phyloP scores from a whole-genome alignment of 2,113 vertebrate genomes.

The Charina bottae region DNA sequence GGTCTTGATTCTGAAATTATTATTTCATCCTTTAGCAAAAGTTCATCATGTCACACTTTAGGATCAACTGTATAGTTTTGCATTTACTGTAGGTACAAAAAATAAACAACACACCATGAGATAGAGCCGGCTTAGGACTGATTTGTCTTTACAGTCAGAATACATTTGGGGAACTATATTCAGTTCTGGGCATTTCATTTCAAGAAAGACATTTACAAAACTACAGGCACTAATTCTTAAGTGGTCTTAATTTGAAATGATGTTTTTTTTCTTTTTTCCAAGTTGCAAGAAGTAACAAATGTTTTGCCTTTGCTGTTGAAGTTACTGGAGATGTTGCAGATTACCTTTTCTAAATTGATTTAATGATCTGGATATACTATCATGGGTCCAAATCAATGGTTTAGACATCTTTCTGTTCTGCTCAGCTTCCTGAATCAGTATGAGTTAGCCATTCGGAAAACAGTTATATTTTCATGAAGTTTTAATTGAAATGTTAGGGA shows the following conservation, averaged over 20 bases:
- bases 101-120: not conserved
- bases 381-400: not conserved
- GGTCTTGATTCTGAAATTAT: not conserved
- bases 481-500: not conserved
- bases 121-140: not conserved
- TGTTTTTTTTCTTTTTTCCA: not conserved
- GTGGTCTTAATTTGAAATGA: not conserved
- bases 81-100: not conserved
- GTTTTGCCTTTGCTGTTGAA: not conserved
- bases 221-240: not conserved
- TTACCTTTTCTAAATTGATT: constrained; percentile 7
- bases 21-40: not conserved
- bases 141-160: not conserved
- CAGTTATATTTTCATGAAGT: not conserved
- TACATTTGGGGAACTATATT: not conserved
- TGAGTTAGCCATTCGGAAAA: not conserved
- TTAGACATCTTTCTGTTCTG: not conserved
- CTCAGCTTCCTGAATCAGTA: not conserved
- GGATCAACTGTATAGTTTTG: not conserved
- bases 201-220: not conserved
- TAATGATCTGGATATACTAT: not conserved
- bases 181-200: not conserved
- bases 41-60: not conserved
- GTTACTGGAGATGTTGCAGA: not conserved
- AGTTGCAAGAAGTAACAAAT: not conserved